Evolutionary conservation across 2,113 vertebrate genomes (phyloP), one percentile per base, ranked within the genome.

Genomic region (Amphiprion ocellaris): DNA sequence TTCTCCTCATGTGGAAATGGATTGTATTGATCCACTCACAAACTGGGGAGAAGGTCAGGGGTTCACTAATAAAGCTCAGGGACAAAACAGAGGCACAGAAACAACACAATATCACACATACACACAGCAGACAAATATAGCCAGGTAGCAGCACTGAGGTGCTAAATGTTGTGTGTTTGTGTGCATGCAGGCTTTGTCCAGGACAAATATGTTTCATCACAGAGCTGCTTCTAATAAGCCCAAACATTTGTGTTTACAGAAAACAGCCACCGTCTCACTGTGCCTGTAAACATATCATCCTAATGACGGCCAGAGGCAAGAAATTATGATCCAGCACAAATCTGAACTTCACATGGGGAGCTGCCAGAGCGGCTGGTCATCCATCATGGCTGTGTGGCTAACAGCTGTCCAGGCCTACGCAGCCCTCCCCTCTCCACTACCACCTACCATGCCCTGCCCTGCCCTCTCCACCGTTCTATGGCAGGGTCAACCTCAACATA

Each of bases 11-110:
- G 72, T 93, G 89, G 93, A 89, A 93, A 90, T 78, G 56, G 81
- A 84, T 78, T 82, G 59, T 87, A 88, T 92, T 82, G 85, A 92
- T 93, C 87, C 81, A 87, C 77, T 87, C 53, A 79, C 68, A 85
- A 81, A 82, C 66, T 17, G 41, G 63, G 23, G 62, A 88, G 90
- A 86, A 91, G 92, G 92, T 91, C 89, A 91, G 71, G 54, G 82
- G 85, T 90, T 90, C 86, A 87, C 80, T 88, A 89, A 91, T 90
- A 91, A 91, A 90, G 84, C 90, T 91, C 83, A 89, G 83, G 82
- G 90, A 91, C 90, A 91, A 83, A 76, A 74, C 58, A 76, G 30
- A 88, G 47, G 53, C 56, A 66, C 85, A 84, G 67, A 82, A 60
- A 71, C 61, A 73, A 37, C 44, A 56, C 33, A 67, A 0, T 1